These are phyloP conservation scores for Lycia hirtaria DNA, from an alignment of 2,888 invertebrate genomes.

Conservation along the genomic window DNA sequence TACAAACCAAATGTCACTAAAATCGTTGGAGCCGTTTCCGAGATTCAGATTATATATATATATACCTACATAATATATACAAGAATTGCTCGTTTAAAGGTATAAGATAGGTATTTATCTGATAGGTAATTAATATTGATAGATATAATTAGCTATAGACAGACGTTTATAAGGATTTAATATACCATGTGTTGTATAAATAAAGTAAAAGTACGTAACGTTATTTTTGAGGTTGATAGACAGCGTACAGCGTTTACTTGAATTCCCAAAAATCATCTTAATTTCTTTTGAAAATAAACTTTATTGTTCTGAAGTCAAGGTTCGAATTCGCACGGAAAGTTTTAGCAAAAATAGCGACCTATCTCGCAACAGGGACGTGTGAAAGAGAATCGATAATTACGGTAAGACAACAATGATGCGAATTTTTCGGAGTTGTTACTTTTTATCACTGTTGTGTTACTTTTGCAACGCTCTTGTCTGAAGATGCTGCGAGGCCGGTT, in stretches of 20 bases:
- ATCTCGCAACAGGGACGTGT: constrained; percentile 30
- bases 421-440: too few species aligned
- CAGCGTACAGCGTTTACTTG: constrained; percentile 5
- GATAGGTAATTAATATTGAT: too few species aligned
- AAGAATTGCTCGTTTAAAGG: too few species aligned
- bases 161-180: background rate
- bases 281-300: background rate
- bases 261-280: background rate
- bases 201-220: constrained; percentile 5
- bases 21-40: too few species aligned
- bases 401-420: constrained; percentile 34
- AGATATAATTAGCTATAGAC: too few species aligned
- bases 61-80: too few species aligned
- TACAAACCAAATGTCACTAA: too few species aligned
- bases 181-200: constrained; percentile 4
- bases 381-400: constrained; percentile 40
- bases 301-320: background rate
- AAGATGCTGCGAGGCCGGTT: constrained; percentile 14
- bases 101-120: too few species aligned
- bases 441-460: constrained; percentile 24
- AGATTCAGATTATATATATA: too few species aligned
- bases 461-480: constrained; percentile 27
- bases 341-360: background rate
- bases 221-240: constrained; percentile 9
- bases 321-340: background rate